These are phyloP conservation scores for Eubasilissa regina DNA, from an alignment of 1,140 invertebrate species.

Conservation along the genomic window DNA sequence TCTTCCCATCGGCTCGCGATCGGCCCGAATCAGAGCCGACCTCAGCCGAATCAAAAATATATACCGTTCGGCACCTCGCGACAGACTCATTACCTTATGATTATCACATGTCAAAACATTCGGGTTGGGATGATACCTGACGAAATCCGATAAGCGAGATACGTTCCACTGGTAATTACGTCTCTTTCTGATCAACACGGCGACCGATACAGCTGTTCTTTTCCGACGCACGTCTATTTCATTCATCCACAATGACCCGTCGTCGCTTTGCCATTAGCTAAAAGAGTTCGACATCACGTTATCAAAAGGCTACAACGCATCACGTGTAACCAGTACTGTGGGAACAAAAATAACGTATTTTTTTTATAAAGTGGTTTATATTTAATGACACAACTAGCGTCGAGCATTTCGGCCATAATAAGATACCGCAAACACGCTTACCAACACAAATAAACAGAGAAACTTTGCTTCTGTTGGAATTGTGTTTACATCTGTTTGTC, in stretches of 20 bases:
- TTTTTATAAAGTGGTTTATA: slow-evolving; percentile 62
- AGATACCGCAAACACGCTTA: slow-evolving; percentile 68
- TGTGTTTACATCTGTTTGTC: slow-evolving; percentile 42
- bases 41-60: slow-evolving; percentile 47
- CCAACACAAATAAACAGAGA: slow-evolving; percentile 72
- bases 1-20: slow-evolving; percentile 29
- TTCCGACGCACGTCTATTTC: slow-evolving; percentile 69
- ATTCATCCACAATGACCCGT: slow-evolving; percentile 69
- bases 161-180: slow-evolving; percentile 64
- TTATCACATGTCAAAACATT: slow-evolving; percentile 74
- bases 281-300: background rate
- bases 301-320: background rate
- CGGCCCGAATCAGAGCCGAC: slow-evolving; percentile 15
- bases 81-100: slow-evolving; percentile 69
- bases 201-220: slow-evolving; percentile 61
- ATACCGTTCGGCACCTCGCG: slow-evolving; percentile 47
- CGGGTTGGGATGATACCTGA: slow-evolving; percentile 54
- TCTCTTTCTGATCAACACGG: slow-evolving; percentile 48
- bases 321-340: too few species aligned
- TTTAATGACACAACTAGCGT: slow-evolving; percentile 14
- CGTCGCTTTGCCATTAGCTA: background rate
- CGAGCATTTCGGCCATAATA: slow-evolving; percentile 35
- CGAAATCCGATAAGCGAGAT: slow-evolving; percentile 73
- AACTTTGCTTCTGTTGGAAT: slow-evolving; percentile 44
- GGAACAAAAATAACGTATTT: background rate